A percentile compares a stretch with the other conserved stretches of the same genome.
Conservation (phyloP, 2,888 invertebrate species). For the Athalia circularis region DNA sequence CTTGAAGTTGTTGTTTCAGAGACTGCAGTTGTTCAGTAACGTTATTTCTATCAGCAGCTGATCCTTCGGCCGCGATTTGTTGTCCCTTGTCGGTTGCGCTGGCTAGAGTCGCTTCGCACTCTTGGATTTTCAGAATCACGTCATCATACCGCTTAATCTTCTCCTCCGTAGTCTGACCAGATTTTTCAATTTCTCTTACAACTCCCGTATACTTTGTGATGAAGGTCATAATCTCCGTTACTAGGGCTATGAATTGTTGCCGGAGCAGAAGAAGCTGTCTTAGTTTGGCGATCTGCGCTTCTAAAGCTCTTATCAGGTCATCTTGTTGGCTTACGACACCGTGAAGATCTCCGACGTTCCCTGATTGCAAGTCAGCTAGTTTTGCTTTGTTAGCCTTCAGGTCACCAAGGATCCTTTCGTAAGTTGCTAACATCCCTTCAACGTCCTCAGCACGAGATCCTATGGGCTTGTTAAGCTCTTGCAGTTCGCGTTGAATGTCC, state of each 20-base stretch:
- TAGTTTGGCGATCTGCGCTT: slow-evolving; percentile 89
- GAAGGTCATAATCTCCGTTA: slow-evolving; percentile 92
- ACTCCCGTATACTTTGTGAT: slow-evolving; percentile 91
- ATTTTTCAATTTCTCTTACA: slow-evolving; percentile 89
- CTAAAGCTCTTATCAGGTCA: slow-evolving; percentile 88
- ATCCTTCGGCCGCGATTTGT: slow-evolving; percentile 93
- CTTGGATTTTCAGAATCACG: slow-evolving; percentile 90
- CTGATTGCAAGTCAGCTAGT: slow-evolving; percentile 85
- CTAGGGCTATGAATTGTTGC: slow-evolving; percentile 91
- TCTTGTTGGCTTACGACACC: slow-evolving; percentile 89
- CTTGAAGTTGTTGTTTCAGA: slow-evolving; percentile 88
- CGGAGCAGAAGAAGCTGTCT: slow-evolving; percentile 86
- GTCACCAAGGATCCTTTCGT: slow-evolving; percentile 86
- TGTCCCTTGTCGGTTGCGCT: slow-evolving; percentile 94
- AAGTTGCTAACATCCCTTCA: slow-evolving; percentile 85
- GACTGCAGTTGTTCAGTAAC: slow-evolving; percentile 92
- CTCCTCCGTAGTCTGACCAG: slow-evolving; percentile 87
- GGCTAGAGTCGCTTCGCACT: slow-evolving; percentile 91
- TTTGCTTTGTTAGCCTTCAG: slow-evolving; percentile 87
- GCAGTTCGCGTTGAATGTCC: slow-evolving; percentile 88
- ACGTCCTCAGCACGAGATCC: slow-evolving; percentile 93
- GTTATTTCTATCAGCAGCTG: slow-evolving; percentile 89
- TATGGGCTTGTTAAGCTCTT: slow-evolving; percentile 89
- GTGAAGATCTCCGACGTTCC: slow-evolving; percentile 86
- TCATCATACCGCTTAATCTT: slow-evolving; percentile 92